These are phyloP conservation scores for Metallyticus violacea DNA, from an alignment of 2,888 invertebrate genomes.

Conservation along the genomic window DNA sequence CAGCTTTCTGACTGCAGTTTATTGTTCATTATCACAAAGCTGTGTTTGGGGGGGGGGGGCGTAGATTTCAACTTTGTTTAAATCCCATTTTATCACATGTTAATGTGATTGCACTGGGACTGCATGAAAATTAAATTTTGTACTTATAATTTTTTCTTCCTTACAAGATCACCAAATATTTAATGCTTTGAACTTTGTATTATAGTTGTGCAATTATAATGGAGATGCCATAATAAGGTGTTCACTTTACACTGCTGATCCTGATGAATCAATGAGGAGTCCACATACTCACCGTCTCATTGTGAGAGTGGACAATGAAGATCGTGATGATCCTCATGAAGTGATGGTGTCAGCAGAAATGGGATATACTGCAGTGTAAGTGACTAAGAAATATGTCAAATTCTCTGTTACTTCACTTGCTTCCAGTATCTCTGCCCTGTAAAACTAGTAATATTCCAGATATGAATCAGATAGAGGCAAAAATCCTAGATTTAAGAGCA, in stretches of 20 bases:
- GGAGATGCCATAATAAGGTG: conserved; percentile 66
- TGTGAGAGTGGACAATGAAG: conserved; percentile 52
- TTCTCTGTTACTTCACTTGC: too few species aligned
- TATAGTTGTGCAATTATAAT: conserved; percentile 52
- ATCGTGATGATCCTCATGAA: conserved; percentile 67
- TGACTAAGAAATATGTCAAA: conserved; percentile 28
- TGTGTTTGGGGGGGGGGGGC: too few species aligned
- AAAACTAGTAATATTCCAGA: too few species aligned
- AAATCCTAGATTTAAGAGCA: too few species aligned
- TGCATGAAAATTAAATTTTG: background rate
- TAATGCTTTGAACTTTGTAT: conserved; percentile 2
- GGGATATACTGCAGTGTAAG: conserved; percentile 64
- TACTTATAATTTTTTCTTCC: background rate
- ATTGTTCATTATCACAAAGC: too few species aligned
- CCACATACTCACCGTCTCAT: conserved; percentile 73
- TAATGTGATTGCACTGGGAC: too few species aligned
- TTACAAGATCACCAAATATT: background rate
- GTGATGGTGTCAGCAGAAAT: conserved; percentile 54
- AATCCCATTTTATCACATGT: too few species aligned
- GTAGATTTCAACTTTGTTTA: too few species aligned
- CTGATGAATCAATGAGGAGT: conserved; percentile 51
- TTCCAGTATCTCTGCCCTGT: too few species aligned
- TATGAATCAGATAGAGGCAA: too few species aligned
- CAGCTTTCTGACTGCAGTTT: too few species aligned
- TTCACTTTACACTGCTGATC: conserved; percentile 59